Percentiles rank a stretch among this genome's conserved stretches.
phyloP scores from a whole-genome alignment of 2,797 vertebrate species.

The Pygocentrus nattereri region DNA sequence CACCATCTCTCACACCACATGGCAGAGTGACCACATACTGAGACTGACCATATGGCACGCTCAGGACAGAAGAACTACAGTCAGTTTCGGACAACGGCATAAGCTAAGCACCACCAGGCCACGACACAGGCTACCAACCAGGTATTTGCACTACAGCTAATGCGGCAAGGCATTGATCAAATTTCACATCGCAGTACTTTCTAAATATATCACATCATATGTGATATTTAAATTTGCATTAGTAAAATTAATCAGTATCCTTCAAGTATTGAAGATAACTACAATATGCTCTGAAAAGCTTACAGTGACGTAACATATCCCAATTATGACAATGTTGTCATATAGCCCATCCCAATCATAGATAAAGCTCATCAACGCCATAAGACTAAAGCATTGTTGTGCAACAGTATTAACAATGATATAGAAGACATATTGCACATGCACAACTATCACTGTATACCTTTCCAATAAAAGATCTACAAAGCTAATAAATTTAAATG shows the following conservation, averaged over 20 bases:
- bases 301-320: background rate
- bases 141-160: background rate
- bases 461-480: too few relatives aligned
- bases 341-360: background rate
- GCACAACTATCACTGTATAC: too few relatives aligned
- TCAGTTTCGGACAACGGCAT: background rate
- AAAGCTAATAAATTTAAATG: too few relatives aligned
- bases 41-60: slow-evolving; percentile 54
- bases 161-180: background rate
- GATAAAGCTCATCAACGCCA: background rate
- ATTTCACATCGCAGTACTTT: background rate
- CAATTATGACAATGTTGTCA: background rate
- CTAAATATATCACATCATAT: too few relatives aligned
- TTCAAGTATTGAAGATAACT: too few relatives aligned
- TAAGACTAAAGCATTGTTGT: too few relatives aligned
- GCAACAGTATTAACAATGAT: background rate
- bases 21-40: slow-evolving; percentile 45
- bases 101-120: slow-evolving; percentile 16
- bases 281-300: too few relatives aligned
- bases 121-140: slow-evolving; percentile 7
- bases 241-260: too few relatives aligned
- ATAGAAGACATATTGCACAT: too few relatives aligned
- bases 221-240: too few relatives aligned
- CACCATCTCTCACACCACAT: slow-evolving; percentile 50
- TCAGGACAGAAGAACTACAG: slow-evolving; percentile 5